Conservation (phyloP, 2,797 vertebrate species). For the Megaceryle alcyon region DNA sequence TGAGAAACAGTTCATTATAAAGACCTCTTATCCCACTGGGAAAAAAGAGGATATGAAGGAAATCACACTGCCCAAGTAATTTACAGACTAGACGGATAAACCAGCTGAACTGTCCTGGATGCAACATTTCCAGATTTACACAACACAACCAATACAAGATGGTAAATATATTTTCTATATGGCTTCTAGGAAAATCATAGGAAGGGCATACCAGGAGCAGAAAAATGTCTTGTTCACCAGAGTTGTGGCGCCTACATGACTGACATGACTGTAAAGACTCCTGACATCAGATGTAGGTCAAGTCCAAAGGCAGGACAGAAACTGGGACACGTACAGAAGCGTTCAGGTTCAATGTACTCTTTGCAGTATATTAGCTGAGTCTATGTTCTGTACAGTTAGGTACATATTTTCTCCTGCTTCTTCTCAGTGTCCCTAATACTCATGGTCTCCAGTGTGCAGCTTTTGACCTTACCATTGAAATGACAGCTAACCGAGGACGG, state of each 20-base stretch:
- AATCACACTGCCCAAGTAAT: background rate
- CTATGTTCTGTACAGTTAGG: background rate
- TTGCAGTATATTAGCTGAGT: fast-evolving
- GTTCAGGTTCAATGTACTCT: background rate
- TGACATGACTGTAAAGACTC: background rate
- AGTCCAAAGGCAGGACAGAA: background rate
- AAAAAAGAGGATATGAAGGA: background rate
- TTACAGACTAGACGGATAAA: background rate
- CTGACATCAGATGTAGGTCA: background rate
- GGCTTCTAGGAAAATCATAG: background rate
- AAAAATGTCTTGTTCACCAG: background rate
- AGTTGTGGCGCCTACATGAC: fast-evolving
- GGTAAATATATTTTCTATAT: background rate
- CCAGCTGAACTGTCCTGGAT: background rate
- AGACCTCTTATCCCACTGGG: background rate
- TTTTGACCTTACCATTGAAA: background rate
- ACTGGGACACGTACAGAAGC: background rate
- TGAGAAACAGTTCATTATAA: background rate
- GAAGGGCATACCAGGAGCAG: background rate
- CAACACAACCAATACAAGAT: background rate
- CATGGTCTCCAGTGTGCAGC: background rate
- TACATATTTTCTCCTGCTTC: background rate
- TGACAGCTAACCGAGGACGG: background rate
- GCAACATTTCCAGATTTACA: background rate
- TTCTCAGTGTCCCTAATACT: background rate